Evolutionary conservation across 2,888 invertebrate species (phyloP).

Genomic region (Rugalucina vietnamica): DNA sequence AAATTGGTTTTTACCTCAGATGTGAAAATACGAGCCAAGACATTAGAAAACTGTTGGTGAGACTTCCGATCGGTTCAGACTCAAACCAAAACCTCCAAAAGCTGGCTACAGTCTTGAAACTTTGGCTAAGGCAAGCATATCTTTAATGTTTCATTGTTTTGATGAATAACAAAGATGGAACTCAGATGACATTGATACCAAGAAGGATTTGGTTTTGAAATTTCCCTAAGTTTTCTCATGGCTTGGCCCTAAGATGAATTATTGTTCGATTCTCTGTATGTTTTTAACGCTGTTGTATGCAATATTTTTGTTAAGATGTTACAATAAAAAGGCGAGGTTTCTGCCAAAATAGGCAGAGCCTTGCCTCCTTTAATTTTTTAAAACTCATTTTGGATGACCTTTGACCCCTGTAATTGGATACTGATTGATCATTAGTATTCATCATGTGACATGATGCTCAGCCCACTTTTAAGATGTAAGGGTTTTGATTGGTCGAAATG

Average conservation of each 20-base stretch:
- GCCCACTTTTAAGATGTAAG: slow-evolving; percentile 10
- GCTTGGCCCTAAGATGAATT: too few species aligned
- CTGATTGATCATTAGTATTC: slow-evolving; percentile 28
- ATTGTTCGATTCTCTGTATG: background rate
- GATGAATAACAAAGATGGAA: too few species aligned
- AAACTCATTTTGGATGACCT: slow-evolving; percentile 74
- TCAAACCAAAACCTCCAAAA: too few species aligned
- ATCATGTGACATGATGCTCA: slow-evolving; percentile 19
- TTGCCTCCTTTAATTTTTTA: slow-evolving; percentile 70
- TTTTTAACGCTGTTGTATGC: background rate
- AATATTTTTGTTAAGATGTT: slow-evolving; percentile 5
- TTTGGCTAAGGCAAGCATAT: too few species aligned
- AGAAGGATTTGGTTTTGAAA: too few species aligned
- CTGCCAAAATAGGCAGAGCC: slow-evolving; percentile 50
- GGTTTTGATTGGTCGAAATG: slow-evolving; percentile 42
- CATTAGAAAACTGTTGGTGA: too few species aligned
- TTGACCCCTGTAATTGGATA: slow-evolving; percentile 69
- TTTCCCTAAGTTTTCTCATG: too few species aligned
- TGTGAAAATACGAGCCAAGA: too few species aligned
- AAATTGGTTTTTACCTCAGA: background rate
- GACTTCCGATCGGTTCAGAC: too few species aligned
- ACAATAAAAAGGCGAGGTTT: slow-evolving; percentile 30
- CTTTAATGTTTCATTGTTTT: too few species aligned
- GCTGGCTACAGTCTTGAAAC: too few species aligned
- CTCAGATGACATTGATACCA: too few species aligned